Evolutionary conservation across 2,888 invertebrate species (phyloP), one percentile per base, ranked within the genome.

Genomic region (Lordiphosa andalusiaca): DNA sequence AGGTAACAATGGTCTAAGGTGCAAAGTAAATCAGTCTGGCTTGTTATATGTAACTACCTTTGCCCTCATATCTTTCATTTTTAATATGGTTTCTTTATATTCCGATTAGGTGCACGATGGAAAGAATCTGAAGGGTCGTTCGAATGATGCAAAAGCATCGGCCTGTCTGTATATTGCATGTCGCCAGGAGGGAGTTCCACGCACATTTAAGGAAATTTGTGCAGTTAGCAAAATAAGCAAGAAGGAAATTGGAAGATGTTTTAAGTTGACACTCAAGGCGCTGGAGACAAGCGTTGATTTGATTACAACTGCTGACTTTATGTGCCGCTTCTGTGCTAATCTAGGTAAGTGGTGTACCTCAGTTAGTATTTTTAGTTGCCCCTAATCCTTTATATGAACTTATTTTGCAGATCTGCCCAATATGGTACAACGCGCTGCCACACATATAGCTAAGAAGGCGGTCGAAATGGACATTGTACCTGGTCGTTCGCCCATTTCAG

Each of bases 121-220:
- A 0, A 96, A 98, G 89, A 96, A 97, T 86, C 90, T 98, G 39
- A 98, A 98, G 90, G 98, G 98, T 6, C 93, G 98, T 66, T 95
- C 98, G 2, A 98, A 98, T 87, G 99, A 99, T 89, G 99, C 99
- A 0, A 99, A 99, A 80, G 98, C 98, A 0, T 98, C 99, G 0
- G 99, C 99, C 0, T 99, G 99, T 89, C 91, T 99, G 25, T 99
- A 99, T 89, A 99, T 99, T 67, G 99, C 99, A 0, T 99, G 99
- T 86, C 92, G 99, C 2, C 98, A 99, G 86, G 99, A 99, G 89
- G 98, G 98, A 4, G 99, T 99, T 0, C 99, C 99, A 0, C 93
- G 99, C 72, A 99, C 99, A 9, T 99, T 99, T 89, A 99, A 98
- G 90, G 99, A 99, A 92, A 99, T 99, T 63, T 99, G 99, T 90